These are phyloP conservation scores for Dasyornis broadbenti DNA, from an alignment of 2,113 vertebrate species.

Conservation along the genomic window DNA sequence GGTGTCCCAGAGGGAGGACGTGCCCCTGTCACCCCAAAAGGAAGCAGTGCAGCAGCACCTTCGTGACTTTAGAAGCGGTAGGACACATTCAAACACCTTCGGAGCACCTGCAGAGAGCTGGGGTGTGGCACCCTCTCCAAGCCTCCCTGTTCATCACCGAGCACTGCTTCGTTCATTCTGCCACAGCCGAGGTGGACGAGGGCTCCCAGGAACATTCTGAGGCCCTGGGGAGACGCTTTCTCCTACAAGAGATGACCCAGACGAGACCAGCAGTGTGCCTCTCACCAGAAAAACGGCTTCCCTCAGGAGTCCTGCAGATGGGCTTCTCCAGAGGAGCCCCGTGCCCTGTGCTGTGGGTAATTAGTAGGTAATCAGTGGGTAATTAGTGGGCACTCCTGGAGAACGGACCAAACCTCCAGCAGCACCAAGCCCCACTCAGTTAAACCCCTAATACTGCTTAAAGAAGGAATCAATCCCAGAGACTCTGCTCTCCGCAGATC, in stretches of 20 bases:
- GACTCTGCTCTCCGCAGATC: background rate
- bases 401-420: background rate
- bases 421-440: background rate
- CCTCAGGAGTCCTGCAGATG: background rate
- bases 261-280: background rate
- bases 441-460: background rate
- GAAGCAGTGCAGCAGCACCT: background rate
- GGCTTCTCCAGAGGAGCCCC: background rate
- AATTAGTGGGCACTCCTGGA: background rate
- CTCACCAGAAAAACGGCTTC: background rate
- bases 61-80: background rate
- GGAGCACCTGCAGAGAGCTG: background rate
- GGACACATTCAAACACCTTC: background rate
- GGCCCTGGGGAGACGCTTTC: rapidly evolving
- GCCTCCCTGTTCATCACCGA: rapidly evolving
- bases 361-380: background rate
- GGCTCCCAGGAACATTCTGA: rapidly evolving
- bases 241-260: background rate
- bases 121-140: background rate
- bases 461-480: slow-evolving; percentile 1
- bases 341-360: background rate
- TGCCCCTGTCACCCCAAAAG: rapidly evolving
- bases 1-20: rapidly evolving
- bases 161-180: background rate
- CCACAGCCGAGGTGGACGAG: background rate